Base-by-base conservation (phyloP, 2,797 vertebrate genomes). In the Toxotes lorentzi region DNA sequence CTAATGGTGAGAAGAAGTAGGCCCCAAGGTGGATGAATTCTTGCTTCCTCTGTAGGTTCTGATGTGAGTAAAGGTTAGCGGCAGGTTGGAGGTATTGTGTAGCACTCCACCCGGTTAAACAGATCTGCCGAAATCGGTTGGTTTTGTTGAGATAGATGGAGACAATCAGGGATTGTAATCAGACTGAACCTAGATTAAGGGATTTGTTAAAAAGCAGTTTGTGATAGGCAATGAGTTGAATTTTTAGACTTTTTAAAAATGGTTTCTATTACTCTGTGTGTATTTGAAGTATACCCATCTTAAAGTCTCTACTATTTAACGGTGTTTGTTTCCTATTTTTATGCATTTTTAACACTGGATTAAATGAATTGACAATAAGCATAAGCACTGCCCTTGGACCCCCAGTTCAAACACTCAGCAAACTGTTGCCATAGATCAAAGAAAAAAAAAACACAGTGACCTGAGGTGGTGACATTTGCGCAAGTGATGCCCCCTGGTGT, bases 271-370 rank as follows among this genome's bases (percentile, higher is more conserved):
- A 81, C 73, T 90, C 60, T 88, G 86, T 84, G 89, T 91, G 88
- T 92, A 87, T 92, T 89, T 92, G 78, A 93, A 86, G 81, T 92
- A 86, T 90, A 91, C 88, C 85, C 92, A 83, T 88, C 76, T 89
- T 86, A 86, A 88, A 91, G 75, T 91, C 86, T 86, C 78, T 84
- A 83, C 84, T 88, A 82, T 88, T 87, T 88, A 87, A 88, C 76
- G 30, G 81, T 86, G 79, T 88, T 81, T 70, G 81, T 87, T 86
- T 86, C 73, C 75, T 87, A 66, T 84, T 89, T 87, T 79, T 81
- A 86, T 81, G 85, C 77, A 66, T 93, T 93, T 92, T 85, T 85
- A 90, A 93, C 91, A 92, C 92, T 91, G 90, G 93, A 93, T 86
- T 81, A 79, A 90, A 87, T 68, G 38, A 87, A 90, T 89, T 77